phyloP scores from a whole-genome alignment of 2,113 vertebrate genomes.

The Xiphorhynchus elegans region DNA sequence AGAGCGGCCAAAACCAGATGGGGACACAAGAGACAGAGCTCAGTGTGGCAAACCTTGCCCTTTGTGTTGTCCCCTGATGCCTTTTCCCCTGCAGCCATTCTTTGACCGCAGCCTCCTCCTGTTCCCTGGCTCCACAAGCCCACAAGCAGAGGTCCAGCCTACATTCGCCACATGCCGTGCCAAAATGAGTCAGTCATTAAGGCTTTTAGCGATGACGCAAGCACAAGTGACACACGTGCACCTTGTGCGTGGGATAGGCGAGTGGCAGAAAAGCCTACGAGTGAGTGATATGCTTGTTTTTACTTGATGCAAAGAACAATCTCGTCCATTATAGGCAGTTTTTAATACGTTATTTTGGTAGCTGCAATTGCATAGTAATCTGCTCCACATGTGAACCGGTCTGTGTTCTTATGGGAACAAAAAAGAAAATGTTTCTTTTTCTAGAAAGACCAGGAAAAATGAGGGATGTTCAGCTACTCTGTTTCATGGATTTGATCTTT shows the following conservation, averaged over 20 bases:
- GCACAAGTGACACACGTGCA: not conserved
- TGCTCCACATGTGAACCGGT: not conserved
- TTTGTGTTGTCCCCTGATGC: rapidly evolving
- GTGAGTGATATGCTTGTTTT: not conserved
- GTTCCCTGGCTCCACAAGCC: not conserved
- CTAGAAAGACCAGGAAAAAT: not conserved
- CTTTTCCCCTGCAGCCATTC: not conserved
- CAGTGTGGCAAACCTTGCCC: not conserved
- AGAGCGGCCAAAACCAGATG: rapidly evolving
- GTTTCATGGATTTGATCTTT: not conserved
- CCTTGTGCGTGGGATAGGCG: not conserved
- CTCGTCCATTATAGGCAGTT: not conserved
- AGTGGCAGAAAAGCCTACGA: not conserved
- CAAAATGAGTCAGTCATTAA: slow-evolving; percentile 40
- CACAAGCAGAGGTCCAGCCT: not conserved
- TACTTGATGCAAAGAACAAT: not conserved
- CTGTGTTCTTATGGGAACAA: not conserved
- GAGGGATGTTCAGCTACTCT: not conserved
- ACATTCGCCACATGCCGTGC: not conserved
- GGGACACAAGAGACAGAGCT: not conserved
- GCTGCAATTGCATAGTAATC: not conserved
- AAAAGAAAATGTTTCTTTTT: not conserved
- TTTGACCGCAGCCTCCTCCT: not conserved
- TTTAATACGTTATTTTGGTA: not conserved
- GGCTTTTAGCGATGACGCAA: not conserved